These are phyloP conservation scores for Eunapius fragilis DNA, from an alignment of 37 sponge, comb jelly and placozoan genomes.

Conservation along the genomic window DNA sequence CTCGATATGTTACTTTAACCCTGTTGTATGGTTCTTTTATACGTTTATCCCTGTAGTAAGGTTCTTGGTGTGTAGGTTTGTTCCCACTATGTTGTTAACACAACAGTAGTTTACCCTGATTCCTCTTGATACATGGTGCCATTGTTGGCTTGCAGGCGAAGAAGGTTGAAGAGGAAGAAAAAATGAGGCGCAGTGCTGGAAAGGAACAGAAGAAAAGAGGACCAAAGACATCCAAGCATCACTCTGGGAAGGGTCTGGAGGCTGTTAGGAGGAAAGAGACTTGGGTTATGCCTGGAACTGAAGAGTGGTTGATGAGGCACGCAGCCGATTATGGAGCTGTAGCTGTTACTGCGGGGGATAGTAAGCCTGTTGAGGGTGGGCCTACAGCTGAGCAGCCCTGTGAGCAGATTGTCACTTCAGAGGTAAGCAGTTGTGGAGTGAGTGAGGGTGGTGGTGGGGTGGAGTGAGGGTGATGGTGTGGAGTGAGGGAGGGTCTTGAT, in stretches of 20 bases:
- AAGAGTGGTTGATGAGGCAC: neutral
- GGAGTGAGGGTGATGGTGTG: no score
- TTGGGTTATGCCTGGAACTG: conserved; percentile 59
- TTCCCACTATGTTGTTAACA: no score
- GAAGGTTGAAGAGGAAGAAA: conserved; percentile 4
- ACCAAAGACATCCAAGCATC: neutral
- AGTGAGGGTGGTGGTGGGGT: no score
- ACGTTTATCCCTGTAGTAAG: no score
- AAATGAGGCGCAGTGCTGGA: neutral
- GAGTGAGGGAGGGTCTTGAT: no score
- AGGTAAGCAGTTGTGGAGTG: neutral
- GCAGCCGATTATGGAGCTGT: neutral
- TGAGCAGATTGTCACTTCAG: neutral
- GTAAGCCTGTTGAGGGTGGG: neutral
- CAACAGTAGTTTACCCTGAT: no score
- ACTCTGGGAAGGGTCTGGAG: neutral
- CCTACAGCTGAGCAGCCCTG: neutral
- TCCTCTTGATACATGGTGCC: neutral
- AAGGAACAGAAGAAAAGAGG: conserved; percentile 22
- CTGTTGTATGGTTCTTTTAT: no score
- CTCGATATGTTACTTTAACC: neutral
- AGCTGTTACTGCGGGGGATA: neutral
- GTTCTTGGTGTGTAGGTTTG: no score
- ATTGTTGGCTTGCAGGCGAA: conserved; percentile 11
- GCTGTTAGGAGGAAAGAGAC: conserved; percentile 36